phyloP scores from a whole-genome alignment of 2,888 invertebrate genomes.

The Luperina testacea region DNA sequence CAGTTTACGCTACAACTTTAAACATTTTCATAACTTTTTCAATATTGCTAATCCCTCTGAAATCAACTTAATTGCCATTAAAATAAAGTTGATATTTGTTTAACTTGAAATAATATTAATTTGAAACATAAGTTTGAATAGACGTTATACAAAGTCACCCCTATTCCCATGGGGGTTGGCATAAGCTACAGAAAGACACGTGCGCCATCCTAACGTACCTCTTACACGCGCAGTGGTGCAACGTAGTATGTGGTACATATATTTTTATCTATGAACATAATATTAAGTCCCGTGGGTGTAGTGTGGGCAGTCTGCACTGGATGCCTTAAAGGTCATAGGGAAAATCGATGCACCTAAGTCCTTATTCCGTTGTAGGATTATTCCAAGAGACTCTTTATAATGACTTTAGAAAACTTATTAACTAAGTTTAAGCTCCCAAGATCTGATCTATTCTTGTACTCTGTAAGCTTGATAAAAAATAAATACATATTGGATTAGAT shows the following conservation, averaged over 20 bases:
- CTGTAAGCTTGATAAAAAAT: neutral
- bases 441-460: neutral
- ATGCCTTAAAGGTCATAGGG: constrained; percentile 6
- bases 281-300: constrained; percentile 15
- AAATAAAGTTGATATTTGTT: too few relatives aligned
- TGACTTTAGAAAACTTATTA: neutral
- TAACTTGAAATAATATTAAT: too few relatives aligned
- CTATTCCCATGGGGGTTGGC: too few relatives aligned
- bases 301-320: constrained; percentile 31
- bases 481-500: neutral
- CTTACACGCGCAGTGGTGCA: neutral
- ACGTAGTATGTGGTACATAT: neutral
- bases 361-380: neutral
- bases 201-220: neutral
- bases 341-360: constrained; percentile 5
- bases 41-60: too few relatives aligned
- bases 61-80: too few relatives aligned
- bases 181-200: neutral
- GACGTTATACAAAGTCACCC: neutral
- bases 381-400: neutral
- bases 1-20: too few relatives aligned
- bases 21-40: too few relatives aligned
- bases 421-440: neutral
- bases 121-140: too few relatives aligned
- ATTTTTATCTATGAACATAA: neutral